Percentiles rank a stretch among this genome's conserved stretches.
Evolutionary conservation across 2,113 vertebrate genomes (phyloP).

Genomic region (Seriola rivoliana): DNA sequence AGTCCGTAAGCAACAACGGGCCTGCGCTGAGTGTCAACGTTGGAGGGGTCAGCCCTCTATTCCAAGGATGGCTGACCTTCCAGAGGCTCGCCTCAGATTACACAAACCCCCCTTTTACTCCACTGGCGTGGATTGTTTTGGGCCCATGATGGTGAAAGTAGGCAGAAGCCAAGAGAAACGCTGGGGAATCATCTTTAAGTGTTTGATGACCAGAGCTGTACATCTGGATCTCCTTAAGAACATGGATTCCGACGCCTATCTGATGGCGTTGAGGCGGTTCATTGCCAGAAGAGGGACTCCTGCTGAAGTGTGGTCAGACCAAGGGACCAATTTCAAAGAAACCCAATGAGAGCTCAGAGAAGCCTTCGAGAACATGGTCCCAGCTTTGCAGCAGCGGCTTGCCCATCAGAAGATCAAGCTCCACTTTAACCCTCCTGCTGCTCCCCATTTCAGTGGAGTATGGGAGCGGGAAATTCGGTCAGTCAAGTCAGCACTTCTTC

Average conservation of each 20-base stretch:
- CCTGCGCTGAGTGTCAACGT: too few species aligned
- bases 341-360: neutral
- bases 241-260: neutral
- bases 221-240: neutral
- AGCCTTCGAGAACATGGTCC: neutral
- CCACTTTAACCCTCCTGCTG: neutral
- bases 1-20: too few species aligned
- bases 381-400: neutral
- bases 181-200: too few species aligned
- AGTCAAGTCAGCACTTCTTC: neutral
- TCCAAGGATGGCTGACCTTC: too few species aligned
- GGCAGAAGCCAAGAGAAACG: too few species aligned
- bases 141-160: too few species aligned
- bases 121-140: too few species aligned
- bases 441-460: too few species aligned
- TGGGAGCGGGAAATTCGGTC: neutral
- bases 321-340: conserved; percentile 4
- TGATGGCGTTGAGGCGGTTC: neutral
- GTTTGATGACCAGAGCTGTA: too few species aligned
- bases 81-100: too few species aligned
- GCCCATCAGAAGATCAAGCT: neutral
- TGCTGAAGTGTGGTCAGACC: conserved; percentile 6
- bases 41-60: too few species aligned
- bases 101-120: too few species aligned
- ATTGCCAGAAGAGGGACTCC: neutral